These are phyloP conservation scores for Phyllotreta cruciferae DNA, from an alignment of 2,888 invertebrate species.

Conservation along the genomic window DNA sequence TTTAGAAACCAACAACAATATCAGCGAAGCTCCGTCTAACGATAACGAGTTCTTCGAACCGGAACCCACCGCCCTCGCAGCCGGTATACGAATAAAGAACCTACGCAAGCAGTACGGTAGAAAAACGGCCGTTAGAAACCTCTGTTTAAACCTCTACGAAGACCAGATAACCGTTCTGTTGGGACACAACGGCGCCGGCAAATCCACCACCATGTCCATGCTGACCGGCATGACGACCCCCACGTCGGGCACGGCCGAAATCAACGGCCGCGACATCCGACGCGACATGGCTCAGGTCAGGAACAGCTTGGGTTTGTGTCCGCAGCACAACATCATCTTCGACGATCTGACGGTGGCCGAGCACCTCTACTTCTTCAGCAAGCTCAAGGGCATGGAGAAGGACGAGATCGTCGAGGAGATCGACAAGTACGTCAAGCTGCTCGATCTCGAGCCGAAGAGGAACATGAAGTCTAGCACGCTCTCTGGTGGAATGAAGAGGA, in stretches of 20 bases:
- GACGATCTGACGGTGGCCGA: slow-evolving; percentile 82
- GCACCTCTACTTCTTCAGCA: slow-evolving; percentile 82
- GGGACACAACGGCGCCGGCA: slow-evolving; percentile 85
- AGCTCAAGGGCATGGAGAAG: slow-evolving; percentile 70
- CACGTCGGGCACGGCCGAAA: slow-evolving; percentile 71
- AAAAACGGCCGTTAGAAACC: slow-evolving; percentile 69
- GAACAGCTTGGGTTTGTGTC: slow-evolving; percentile 78
- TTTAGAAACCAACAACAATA: slow-evolving; percentile 43
- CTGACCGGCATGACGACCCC: slow-evolving; percentile 71
- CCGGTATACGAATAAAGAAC: slow-evolving; percentile 64
- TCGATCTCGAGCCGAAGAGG: slow-evolving; percentile 72
- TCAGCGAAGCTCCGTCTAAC: no score
- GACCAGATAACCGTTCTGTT: slow-evolving; percentile 88
- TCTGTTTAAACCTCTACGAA: slow-evolving; percentile 83
- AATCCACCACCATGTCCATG: slow-evolving; percentile 94
- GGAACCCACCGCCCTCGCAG: slow-evolving; percentile 61
- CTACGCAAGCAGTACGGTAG: slow-evolving; percentile 69
- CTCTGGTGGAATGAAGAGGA: slow-evolving; percentile 82
- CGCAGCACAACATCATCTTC: slow-evolving; percentile 87
- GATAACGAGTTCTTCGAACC: slow-evolving; percentile 62
- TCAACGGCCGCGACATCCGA: slow-evolving; percentile 76
- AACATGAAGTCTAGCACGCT: slow-evolving; percentile 66
- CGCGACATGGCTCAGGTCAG: slow-evolving; percentile 70
- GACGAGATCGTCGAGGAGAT: slow-evolving; percentile 69
- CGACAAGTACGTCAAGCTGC: slow-evolving; percentile 67